Evolutionary conservation across 1,140 invertebrate species (phyloP).

Genomic region (Sycophila sp.): DNA sequence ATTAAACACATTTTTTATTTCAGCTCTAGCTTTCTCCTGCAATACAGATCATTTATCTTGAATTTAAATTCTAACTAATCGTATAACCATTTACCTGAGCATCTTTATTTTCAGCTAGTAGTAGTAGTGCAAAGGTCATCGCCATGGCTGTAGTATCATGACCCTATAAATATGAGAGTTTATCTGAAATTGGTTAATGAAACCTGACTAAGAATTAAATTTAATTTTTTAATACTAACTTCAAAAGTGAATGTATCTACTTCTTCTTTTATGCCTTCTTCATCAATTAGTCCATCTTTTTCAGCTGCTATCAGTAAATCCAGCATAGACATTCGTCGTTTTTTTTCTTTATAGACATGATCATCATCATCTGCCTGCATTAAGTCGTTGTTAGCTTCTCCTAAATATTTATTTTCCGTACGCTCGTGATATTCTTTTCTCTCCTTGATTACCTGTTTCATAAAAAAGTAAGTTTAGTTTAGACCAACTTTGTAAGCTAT

Average conservation of each 20-base stretch:
- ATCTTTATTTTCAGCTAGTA: constrained; percentile 43
- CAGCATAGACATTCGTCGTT: constrained; percentile 79
- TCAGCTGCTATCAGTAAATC: constrained; percentile 79
- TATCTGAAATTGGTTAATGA: not conserved
- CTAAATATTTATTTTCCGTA: constrained; percentile 35
- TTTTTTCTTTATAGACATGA: constrained; percentile 44
- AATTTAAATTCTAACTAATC: not conserved
- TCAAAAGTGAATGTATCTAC: constrained; percentile 87
- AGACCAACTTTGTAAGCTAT: not conserved
- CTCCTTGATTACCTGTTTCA: constrained; percentile 44
- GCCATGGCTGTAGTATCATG: constrained; percentile 46
- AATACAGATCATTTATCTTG: not conserved
- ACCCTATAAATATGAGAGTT: constrained; percentile 31
- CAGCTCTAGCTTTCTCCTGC: constrained; percentile 35
- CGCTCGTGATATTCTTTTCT: constrained; percentile 50
- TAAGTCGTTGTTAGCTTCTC: not conserved
- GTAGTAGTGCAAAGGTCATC: constrained; percentile 38
- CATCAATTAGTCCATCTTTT: constrained; percentile 65
- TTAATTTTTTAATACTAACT: constrained; percentile 53
- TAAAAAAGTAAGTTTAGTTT: too few species aligned
- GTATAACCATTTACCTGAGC: constrained; percentile 33
- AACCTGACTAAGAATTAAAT: not conserved
- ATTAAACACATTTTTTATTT: constrained; percentile 35
- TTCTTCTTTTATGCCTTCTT: constrained; percentile 80
- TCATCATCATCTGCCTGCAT: not conserved